phyloP scores from a whole-genome alignment of 2,888 invertebrate species.

The Oithona nana region DNA sequence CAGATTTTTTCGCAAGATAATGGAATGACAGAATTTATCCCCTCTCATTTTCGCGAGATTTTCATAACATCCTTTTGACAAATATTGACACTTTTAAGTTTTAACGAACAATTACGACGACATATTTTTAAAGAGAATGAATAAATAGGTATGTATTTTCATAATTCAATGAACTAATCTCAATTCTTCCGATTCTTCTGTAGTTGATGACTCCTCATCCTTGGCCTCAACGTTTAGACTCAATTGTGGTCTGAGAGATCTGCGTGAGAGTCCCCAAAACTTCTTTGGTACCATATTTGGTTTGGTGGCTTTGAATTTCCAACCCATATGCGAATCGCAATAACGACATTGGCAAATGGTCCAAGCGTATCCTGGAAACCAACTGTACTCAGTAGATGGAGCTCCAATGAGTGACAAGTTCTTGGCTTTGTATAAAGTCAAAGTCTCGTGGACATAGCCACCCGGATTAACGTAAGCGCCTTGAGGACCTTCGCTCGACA shows the following conservation, averaged over 20 bases:
- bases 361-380: conserved; percentile 80
- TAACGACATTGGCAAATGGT: conserved; percentile 47
- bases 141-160: no score
- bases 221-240: no score
- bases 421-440: conserved; percentile 36
- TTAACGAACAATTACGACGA: no score
- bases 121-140: no score
- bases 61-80: no score
- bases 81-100: no score
- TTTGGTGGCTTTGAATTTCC: conserved; percentile 50
- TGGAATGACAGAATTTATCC: no score
- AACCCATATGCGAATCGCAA: conserved; percentile 53
- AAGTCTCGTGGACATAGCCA: conserved; percentile 59
- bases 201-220: no score
- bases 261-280: conserved; percentile 51
- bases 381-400: conserved; percentile 51
- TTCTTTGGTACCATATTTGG: conserved; percentile 40
- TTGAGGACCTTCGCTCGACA: conserved; percentile 59
- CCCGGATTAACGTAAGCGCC: conserved; percentile 60
- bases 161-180: no score
- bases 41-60: no score
- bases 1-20: no score
- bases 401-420: conserved; percentile 29
- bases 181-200: no score
- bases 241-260: conserved; percentile 27